Base-by-base conservation (phyloP, 1,140 invertebrate genomes). In the Pygmarrhopalites habei region DNA sequence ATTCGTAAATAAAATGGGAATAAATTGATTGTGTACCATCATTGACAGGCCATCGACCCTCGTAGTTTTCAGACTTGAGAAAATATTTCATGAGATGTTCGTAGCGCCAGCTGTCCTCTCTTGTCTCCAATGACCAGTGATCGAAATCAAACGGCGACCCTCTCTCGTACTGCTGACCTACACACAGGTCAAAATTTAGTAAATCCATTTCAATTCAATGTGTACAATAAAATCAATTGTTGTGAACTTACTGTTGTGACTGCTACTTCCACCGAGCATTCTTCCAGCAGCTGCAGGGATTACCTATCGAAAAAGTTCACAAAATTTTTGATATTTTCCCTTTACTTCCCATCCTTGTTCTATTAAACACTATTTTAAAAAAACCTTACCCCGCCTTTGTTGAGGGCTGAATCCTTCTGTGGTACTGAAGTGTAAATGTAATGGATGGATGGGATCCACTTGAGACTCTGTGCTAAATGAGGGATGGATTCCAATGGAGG, bases 101-200 rank as follows among this genome's bases (percentile, higher is more conserved):
- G 86, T 92, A 68, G 81, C 88, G 74, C 82, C 82, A 84, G 3
- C 77, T 78, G 4, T 59, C 63, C 19, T 81, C 81, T 5, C 81
- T 82, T 46, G 79, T 74, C 14, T 65, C 71, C 39, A 75, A 75
- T 25, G 82, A 82, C 90, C 90, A 95, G 15, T 81, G 74, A 72
- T 96, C 87, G 72, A 92, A 96, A 76, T 95, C 92, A 35, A 21
- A 19, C 21, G 51, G 52, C 21, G 35, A 7, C 32, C 64, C 65
- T 32, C 65, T 44, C 15, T 68, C 28, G 39, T 63, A 43, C n/a
- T 60, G 28, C 10, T 26, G n/a, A n/a, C n/a, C n/a, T n/a, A n/a
- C n/a, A n/a, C n/a, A n/a, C n/a, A n/a, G n/a, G n/a, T n/a, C n/a
- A n/a, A n/a, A n/a, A n/a, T n/a, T n/a, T n/a, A n/a, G n/a, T n/a